A percentile compares a stretch with the other conserved stretches of the same genome.
Evolutionary conservation across 92 coral and sea anemone genomes (phyloP).

Genomic region (Blastomussa wellsi): DNA sequence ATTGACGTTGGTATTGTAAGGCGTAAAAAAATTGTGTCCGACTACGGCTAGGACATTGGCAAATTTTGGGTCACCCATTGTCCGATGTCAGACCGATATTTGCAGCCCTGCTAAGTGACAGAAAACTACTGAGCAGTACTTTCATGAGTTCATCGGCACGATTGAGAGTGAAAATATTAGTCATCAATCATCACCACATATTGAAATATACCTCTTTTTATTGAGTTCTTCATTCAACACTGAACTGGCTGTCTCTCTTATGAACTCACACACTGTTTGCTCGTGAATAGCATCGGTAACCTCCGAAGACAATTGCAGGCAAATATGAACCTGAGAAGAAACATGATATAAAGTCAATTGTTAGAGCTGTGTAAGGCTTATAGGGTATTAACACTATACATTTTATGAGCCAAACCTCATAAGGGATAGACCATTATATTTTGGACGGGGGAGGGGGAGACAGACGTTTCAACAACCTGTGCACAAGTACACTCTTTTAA

Average conservation of each 20-base stretch:
- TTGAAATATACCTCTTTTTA: conserved; percentile 15
- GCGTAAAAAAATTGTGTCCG: too few relatives aligned
- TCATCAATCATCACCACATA: background rate
- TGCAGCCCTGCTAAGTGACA: too few relatives aligned
- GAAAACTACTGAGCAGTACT: background rate
- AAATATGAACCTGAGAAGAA: conserved; percentile 61
- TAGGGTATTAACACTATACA: background rate
- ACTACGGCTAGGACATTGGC: too few relatives aligned
- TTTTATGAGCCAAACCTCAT: background rate
- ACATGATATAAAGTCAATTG: background rate
- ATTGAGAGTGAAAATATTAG: background rate
- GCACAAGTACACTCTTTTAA: too few relatives aligned
- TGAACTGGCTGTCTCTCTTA: conserved; percentile 46
- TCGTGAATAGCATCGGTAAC: conserved; percentile 55
- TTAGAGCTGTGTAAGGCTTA: background rate
- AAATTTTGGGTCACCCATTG: too few relatives aligned
- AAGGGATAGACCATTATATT: too few relatives aligned
- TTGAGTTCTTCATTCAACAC: conserved; percentile 43
- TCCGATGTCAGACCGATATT: too few relatives aligned
- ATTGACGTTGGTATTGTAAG: too few relatives aligned
- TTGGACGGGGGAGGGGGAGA: too few relatives aligned
- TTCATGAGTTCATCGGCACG: background rate
- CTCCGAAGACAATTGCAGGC: conserved; percentile 47
- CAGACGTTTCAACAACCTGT: too few relatives aligned
- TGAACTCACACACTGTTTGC: conserved; percentile 52